Base-by-base conservation (phyloP, 1,140 invertebrate species). In the Propsilocerus akamusi region DNA sequence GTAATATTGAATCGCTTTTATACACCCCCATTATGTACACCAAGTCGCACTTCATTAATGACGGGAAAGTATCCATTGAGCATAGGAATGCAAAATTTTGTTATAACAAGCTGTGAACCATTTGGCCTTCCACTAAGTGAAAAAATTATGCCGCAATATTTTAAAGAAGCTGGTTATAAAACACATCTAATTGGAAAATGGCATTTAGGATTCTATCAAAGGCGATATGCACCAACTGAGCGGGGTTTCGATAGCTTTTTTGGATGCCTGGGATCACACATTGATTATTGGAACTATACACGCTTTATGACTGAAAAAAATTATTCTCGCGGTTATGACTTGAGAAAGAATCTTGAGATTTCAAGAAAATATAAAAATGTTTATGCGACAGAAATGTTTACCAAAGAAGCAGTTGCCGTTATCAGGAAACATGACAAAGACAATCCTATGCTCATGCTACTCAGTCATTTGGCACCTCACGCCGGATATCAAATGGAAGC, bases 111-210 rank as follows among this genome's bases (percentile, higher is more conserved):
- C 51, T 67, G 76, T 6, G 77, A 84, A 56, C 78, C 84, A 0
- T 76, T 80, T 58, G 84, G 82, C 5, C 62, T 92, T 2, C 77
- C 81, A 0, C 56, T 86, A 4, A 70, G 73, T 26, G 73, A 81
- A 56, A 83, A 77, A 55, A 59, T 86, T 6, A 61, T 93, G 48
- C 81, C 89, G 0, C 67, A 91, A 66, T 76, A 82, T 56, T 68
- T 95, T 24, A 77, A 78, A 58, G 68, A 78, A 20, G 60, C 76
- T 0, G 88, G 87, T 0, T 96, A 94, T 64, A 66, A 66, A 4
- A 91, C 86, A 1, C 81, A 87, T 62, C 72, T 86, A 26, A 73
- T 95, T 22, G 91, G 91, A 12, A 95, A 96, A 68, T 93, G 89
- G 89, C 88, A 93, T 58, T 68, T 89, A 49, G 88, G 87, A 1